phyloP scores from a whole-genome alignment of 2,888 invertebrate genomes.

The Oligia latruncula region DNA sequence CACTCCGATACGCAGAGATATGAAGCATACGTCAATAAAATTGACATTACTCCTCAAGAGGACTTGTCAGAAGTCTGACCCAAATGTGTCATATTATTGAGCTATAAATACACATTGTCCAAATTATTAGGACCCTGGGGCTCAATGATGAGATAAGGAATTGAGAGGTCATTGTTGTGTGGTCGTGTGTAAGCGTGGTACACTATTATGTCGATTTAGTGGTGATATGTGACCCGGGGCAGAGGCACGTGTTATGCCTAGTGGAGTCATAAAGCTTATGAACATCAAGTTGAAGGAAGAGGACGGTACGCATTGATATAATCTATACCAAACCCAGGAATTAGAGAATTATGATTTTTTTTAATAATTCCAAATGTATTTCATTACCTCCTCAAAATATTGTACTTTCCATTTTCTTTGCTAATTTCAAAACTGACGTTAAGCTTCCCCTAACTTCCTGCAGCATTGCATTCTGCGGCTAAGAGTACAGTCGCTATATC shows the following conservation, averaged over 20 bases:
- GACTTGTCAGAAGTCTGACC: conserved; percentile 75
- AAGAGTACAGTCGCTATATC: neutral
- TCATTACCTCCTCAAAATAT: neutral
- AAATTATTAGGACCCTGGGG: conserved; percentile 60
- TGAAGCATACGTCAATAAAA: conserved; percentile 70
- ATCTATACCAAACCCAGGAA: neutral
- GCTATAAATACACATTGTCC: conserved; percentile 80
- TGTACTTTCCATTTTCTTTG: neutral
- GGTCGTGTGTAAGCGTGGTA: conserved; percentile 66
- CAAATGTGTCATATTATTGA: conserved; percentile 81
- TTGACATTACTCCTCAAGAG: conserved; percentile 71
- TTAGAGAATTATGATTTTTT: neutral
- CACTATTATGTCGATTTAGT: conserved; percentile 77
- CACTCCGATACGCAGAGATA: conserved; percentile 61
- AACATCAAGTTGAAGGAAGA: conserved; percentile 53
- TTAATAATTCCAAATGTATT: neutral
- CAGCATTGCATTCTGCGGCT: conserved; percentile 13
- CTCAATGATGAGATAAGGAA: conserved; percentile 43
- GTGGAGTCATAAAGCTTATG: conserved; percentile 63
- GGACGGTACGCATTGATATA: conserved; percentile 15
- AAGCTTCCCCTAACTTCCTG: neutral
- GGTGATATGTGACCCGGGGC: conserved; percentile 76
- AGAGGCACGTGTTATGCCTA: conserved; percentile 67
- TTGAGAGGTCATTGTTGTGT: conserved; percentile 51
- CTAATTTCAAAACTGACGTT: neutral